Evolutionary conservation across 2,113 vertebrate genomes (phyloP), one percentile per base, ranked within the genome.

Genomic region (Entelurus aequoreus): DNA sequence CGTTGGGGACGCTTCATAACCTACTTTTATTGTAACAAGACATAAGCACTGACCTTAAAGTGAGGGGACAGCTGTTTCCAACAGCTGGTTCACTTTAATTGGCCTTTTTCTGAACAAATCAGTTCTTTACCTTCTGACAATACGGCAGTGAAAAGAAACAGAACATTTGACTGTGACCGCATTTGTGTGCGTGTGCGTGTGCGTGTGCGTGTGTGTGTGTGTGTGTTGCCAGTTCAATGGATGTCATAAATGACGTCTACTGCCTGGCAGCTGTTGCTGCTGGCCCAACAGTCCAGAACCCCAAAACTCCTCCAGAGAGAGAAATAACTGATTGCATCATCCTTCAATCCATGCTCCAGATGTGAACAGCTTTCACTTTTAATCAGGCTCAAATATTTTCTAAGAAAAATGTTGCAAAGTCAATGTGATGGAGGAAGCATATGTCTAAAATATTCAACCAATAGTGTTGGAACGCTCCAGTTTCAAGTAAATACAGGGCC

Each of bases 301-400:
- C 63, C 56, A 52, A 60, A 56, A 65, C 55, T 71, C 72, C 61
- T 65, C 63, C 21, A 37, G 63, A 66, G 75, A 59, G 62, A 61
- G 60, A 19, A 8, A 28, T 3, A 8, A 54, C 68, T 67, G 61
- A 68, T 84, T 83, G 70, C 78, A 67, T 81, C 81, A 83, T 78
- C 73, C 64, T 21, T 44, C 74, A 55, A 37, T 55, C 49, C 61
- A 53, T 38, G 62, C 47, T 68, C 66, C 74, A 85, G 63, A 80
- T 78, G 68, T 77, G 44, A 50, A 50, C 79, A 76, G 71, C 68
- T 60, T 66, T 64, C 44, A 37, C 44, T 48, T 64, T 65, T 21
- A 40, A 10, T 54, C 12, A 59, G 59, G 28, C 47, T 11, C 28
- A 19, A 19, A 19, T 19, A 19, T 19, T 19, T 19, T 19, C 19